phyloP scores from a whole-genome alignment of 2,113 vertebrate genomes.

The Eolophus roseicapilla region DNA sequence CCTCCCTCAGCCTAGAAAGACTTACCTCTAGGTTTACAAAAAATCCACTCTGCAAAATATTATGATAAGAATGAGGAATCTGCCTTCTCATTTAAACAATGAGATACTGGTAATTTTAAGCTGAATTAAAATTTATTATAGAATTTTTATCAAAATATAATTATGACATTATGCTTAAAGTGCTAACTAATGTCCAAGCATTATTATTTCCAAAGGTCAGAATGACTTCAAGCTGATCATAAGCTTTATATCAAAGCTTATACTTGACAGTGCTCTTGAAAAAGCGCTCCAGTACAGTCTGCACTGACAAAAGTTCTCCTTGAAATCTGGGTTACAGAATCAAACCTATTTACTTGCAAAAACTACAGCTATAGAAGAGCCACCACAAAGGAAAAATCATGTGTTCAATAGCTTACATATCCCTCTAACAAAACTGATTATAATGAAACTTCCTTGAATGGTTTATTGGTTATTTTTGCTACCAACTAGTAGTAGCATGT shows the following conservation, averaged over 20 bases:
- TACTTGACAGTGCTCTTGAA: slow-evolving; percentile 69
- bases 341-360: slow-evolving; percentile 84
- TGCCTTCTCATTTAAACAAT: neutral
- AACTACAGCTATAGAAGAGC: slow-evolving; percentile 70
- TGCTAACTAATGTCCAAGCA: neutral
- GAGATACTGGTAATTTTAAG: neutral
- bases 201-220: slow-evolving; percentile 76
- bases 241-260: slow-evolving; percentile 78
- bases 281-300: slow-evolving; percentile 68
- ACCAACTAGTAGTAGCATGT: slow-evolving; percentile 44
- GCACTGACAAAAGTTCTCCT: slow-evolving; percentile 76
- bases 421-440: neutral
- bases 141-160: neutral
- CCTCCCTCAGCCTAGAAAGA: neutral
- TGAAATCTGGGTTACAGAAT: slow-evolving; percentile 80
- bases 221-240: slow-evolving; percentile 72
- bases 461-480: neutral
- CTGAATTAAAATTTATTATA: neutral
- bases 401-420: neutral
- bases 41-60: neutral
- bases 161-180: neutral
- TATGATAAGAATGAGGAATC: neutral
- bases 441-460: neutral
- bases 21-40: neutral
- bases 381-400: neutral